These are phyloP conservation scores for Zophobas morio DNA, from an alignment of 1,140 invertebrate species.

Conservation along the genomic window DNA sequence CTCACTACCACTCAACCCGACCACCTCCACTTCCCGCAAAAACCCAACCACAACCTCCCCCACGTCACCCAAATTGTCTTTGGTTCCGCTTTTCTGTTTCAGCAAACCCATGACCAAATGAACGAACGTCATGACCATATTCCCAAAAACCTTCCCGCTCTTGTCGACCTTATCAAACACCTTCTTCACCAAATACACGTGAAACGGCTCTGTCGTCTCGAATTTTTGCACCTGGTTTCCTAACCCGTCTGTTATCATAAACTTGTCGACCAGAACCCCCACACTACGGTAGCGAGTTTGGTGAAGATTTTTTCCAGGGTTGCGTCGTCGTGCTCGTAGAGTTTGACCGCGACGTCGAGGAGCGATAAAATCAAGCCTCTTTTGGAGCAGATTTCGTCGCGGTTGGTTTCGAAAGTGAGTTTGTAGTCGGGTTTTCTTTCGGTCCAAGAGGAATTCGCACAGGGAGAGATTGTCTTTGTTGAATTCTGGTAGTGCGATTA, in stretches of 20 bases:
- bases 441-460: conserved; percentile 67
- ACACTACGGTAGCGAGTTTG: conserved; percentile 70
- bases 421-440: conserved; percentile 67
- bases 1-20: conserved; percentile 70
- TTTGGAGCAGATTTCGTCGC: conserved; percentile 66
- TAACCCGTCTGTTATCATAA: conserved; percentile 73
- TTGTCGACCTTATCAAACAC: conserved; percentile 70
- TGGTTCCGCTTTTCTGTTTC: conserved; percentile 59
- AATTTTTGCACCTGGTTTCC: conserved; percentile 73
- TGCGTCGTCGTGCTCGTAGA: conserved; percentile 66
- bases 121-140: conserved; percentile 61
- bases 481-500: conserved; percentile 61
- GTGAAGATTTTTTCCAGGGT: conserved; percentile 70
- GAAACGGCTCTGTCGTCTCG: conserved; percentile 72
- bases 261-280: conserved; percentile 70
- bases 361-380: conserved; percentile 75
- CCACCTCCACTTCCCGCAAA: conserved; percentile 67
- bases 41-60: conserved; percentile 66
- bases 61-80: conserved; percentile 65
- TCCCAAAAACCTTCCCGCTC: conserved; percentile 52
- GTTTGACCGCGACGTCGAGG: conserved; percentile 68
- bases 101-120: conserved; percentile 67
- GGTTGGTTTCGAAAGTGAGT: conserved; percentile 67
- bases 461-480: conserved; percentile 43
- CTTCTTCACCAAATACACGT: conserved; percentile 71